These are phyloP conservation scores for Anomalospiza imberbis DNA, from an alignment of 2,797 vertebrate genomes.

Conservation along the genomic window DNA sequence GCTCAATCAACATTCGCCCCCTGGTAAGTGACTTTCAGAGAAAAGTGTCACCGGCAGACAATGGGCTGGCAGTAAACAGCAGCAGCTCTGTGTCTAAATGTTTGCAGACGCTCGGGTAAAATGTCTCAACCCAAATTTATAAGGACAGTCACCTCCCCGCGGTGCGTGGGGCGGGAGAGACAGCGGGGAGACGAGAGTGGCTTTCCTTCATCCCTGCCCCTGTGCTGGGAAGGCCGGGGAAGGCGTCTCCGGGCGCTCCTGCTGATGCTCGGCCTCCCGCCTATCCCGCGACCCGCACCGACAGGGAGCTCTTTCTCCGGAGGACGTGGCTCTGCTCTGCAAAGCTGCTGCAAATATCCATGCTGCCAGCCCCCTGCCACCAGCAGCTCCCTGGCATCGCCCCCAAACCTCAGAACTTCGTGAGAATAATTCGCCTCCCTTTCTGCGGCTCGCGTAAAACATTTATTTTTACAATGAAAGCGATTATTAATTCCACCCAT, in stretches of 20 bases:
- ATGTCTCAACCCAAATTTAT: conserved; percentile 69
- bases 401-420: neutral
- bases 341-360: neutral
- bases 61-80: conserved; percentile 71
- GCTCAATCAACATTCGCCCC: conserved; percentile 61
- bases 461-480: conserved; percentile 32
- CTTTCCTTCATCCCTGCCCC: neutral
- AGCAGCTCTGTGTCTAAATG: conserved; percentile 69
- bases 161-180: neutral
- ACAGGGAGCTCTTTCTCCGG: fast-evolving
- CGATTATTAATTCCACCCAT: neutral
- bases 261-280: neutral
- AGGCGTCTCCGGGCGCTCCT: neutral
- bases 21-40: conserved; percentile 66
- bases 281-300: fast-evolving
- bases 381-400: neutral
- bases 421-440: neutral
- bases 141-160: conserved; percentile 42
- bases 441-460: neutral
- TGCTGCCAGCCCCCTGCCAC: neutral
- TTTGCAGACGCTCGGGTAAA: conserved; percentile 74
- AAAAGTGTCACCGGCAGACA: conserved; percentile 72
- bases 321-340: neutral
- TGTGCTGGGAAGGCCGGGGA: fast-evolving
- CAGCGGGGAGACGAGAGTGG: neutral